These are phyloP conservation scores for Sitodiplosis mosellana DNA, from an alignment of 1,140 invertebrate genomes.

Conservation along the genomic window DNA sequence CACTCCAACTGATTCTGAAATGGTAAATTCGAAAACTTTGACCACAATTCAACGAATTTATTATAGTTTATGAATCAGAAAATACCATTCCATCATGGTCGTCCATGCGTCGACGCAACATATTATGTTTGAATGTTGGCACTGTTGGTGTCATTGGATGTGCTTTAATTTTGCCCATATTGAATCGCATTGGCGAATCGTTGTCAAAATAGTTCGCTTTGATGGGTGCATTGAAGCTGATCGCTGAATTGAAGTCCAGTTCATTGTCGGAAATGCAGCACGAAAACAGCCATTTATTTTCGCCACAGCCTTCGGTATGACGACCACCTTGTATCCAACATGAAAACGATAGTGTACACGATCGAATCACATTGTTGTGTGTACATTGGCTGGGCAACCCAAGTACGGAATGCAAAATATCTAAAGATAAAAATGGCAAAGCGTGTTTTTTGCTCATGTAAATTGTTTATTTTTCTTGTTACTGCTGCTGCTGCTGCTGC, in stretches of 20 bases:
- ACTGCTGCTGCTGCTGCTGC: too few species aligned
- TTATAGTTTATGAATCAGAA: neutral
- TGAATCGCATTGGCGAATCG: conserved; percentile 14
- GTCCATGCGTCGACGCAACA: conserved; percentile 26
- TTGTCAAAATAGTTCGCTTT: conserved; percentile 23
- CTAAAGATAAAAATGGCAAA: conserved; percentile 5
- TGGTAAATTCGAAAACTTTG: neutral
- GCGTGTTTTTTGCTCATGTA: too few species aligned
- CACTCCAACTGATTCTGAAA: conserved; percentile 31
- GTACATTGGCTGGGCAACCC: conserved; percentile 39
- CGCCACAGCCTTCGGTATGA: conserved; percentile 38
- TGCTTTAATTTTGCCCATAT: conserved; percentile 1
- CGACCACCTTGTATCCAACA: conserved; percentile 50
- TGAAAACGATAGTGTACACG: conserved; percentile 46
- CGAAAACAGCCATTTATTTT: conserved; percentile 42
- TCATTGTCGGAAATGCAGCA: conserved; percentile 35
- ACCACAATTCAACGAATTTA: neutral
- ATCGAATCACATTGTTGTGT: conserved; percentile 31
- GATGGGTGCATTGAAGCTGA: neutral
- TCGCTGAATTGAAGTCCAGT: conserved; percentile 2
- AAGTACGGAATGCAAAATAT: conserved; percentile 32
- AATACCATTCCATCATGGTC: conserved; percentile 25
- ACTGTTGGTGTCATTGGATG: conserved; percentile 20
- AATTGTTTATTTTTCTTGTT: too few species aligned
- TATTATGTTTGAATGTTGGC: conserved; percentile 21